Evolutionary conservation across 2,113 vertebrate species (phyloP), one percentile per base, ranked within the genome.

Genomic region (Dascyllus trimaculatus): DNA sequence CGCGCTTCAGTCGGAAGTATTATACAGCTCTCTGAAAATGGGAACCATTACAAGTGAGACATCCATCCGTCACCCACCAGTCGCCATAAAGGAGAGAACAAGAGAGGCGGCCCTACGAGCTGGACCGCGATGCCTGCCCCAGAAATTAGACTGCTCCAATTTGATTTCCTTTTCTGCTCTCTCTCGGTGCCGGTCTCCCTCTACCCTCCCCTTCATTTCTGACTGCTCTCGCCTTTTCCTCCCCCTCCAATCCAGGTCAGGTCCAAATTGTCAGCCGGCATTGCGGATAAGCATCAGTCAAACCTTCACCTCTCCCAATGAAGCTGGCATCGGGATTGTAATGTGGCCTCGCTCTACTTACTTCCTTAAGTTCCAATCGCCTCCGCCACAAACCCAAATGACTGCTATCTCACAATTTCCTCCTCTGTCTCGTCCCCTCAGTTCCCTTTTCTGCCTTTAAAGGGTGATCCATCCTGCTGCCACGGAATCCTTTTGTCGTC

Each of bases 21-120:
- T 80, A 80, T 54, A 17, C 54, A 53, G 86, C 84, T 80, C 88
- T 78, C 87, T n/a, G 81, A 87, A 84, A 90, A 80, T 84, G 82
- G 84, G 81, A 88, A 80, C 80, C 81, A 87, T 92, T 90, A 89
- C 81, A 60, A 84, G 86, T 75, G 81, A 85, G 77, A 69, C 63
- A 62, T 77, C 85, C 69, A 90, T 92, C 63, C 73, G 63, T 90
- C 90, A 88, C 73, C 73, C 74, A 68, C 64, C 43, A 6, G 61
- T 69, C 59, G 29, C 73, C 49, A 11, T 78, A 46, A 58, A 67
- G 25, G 63, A 66, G 66, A 78, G 58, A 61, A 35, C 38, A 51
- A 72, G 72, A 38, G 26, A 71, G 65, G 51, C 59, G 26, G 58
- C 62, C 58, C n/a, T 59, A 45, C 8, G 15, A 68, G 69, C 75